Evolutionary conservation across 92 coral and sea anemone genomes (phyloP).

Genomic region (Palythoa grandis): DNA sequence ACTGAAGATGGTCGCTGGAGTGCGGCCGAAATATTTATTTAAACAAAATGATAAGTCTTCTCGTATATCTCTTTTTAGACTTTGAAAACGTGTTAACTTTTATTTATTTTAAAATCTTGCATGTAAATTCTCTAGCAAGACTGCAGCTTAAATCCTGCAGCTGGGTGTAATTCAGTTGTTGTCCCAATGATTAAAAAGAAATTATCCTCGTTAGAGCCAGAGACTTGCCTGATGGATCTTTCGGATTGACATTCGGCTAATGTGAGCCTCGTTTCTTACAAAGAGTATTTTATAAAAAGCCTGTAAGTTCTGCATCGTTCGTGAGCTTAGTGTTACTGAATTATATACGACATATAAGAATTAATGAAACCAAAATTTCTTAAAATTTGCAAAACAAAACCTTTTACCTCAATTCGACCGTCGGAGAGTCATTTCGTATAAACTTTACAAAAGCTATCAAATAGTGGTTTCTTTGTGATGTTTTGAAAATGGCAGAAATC

Average conservation of each 20-base stretch:
- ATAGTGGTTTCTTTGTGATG: slow-evolving; percentile 10
- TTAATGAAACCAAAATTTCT: slow-evolving; percentile 18
- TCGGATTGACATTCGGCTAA: neutral
- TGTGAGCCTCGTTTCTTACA: neutral
- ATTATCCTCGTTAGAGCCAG: neutral
- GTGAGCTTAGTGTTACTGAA: neutral
- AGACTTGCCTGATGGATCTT: neutral
- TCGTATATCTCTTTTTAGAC: no score
- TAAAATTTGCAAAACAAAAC: neutral
- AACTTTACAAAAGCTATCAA: neutral
- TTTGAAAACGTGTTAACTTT: no score
- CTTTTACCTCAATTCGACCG: neutral
- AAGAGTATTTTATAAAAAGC: neutral
- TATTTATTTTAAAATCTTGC: neutral
- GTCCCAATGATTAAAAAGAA: neutral
- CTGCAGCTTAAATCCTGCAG: neutral
- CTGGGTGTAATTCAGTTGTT: neutral
- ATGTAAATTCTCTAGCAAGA: neutral
- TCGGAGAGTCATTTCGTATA: neutral
- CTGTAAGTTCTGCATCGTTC: neutral
- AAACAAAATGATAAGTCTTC: no score
- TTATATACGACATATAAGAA: neutral
- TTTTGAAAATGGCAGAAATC: neutral
- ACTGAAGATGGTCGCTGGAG: no score
- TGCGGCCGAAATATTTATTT: no score